Conservation (phyloP, 1,140 invertebrate genomes). For the Diplogasteroides magnus region DNA sequence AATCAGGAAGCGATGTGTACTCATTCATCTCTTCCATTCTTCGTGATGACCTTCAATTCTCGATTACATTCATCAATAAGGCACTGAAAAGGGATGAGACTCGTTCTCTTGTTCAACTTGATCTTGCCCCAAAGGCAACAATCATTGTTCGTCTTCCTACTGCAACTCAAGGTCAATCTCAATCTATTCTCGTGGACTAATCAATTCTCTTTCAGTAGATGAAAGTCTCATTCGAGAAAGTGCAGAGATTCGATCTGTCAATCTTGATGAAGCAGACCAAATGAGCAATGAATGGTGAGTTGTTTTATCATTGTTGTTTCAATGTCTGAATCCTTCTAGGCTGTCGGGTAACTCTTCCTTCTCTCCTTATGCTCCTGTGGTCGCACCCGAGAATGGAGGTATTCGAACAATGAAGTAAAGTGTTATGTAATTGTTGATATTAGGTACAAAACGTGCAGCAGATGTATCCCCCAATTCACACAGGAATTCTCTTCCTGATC, state of each 20-base stretch:
- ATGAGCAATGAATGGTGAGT: background rate
- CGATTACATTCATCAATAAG: no score
- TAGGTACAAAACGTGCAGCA: background rate
- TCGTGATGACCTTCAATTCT: no score
- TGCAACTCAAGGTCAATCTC: no score
- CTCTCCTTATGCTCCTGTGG: background rate
- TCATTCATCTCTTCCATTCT: no score
- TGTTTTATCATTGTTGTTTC: background rate
- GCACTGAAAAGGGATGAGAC: no score
- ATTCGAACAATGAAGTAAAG: no score
- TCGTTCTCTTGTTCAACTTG: background rate
- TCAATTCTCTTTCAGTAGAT: background rate
- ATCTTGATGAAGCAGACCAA: background rate
- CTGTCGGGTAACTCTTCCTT: background rate
- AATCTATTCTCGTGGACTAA: background rate
- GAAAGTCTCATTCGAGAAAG: background rate
- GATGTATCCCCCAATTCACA: background rate
- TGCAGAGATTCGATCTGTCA: background rate
- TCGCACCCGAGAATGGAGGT: background rate
- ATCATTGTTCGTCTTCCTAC: no score
- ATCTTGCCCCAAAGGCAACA: background rate
- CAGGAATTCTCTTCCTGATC: background rate
- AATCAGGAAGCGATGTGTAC: no score
- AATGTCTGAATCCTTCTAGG: background rate
- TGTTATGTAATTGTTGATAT: no score